Evolutionary conservation across 1,140 invertebrate species (phyloP).

Genomic region (Eriosoma lanigerum): DNA sequence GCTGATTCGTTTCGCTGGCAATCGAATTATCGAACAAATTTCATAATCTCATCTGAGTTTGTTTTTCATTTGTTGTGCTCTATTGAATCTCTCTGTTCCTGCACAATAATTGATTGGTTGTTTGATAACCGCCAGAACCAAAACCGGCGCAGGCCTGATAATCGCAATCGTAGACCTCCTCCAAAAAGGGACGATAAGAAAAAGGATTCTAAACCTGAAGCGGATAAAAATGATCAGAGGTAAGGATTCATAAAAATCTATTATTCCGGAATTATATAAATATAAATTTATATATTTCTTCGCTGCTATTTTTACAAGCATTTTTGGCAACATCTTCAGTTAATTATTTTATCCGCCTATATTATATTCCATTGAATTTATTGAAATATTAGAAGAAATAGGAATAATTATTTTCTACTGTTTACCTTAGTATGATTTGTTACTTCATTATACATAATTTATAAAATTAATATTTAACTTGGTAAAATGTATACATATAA

Average conservation of each 20-base stretch:
- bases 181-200: constrained; percentile 51
- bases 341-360: constrained; percentile 47
- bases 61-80: constrained; percentile 52
- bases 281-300: constrained; percentile 49
- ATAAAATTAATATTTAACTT: not conserved
- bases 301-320: constrained; percentile 45
- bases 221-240: constrained; percentile 51
- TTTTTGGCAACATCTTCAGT: constrained; percentile 40
- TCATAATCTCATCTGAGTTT: constrained; percentile 51
- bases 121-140: constrained; percentile 50
- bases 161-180: constrained; percentile 51
- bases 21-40: constrained; percentile 51
- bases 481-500: constrained; percentile 17
- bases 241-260: constrained; percentile 50
- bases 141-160: constrained; percentile 52
- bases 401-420: constrained; percentile 24
- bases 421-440: constrained; percentile 7
- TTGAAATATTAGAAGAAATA: constrained; percentile 18
- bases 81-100: constrained; percentile 50
- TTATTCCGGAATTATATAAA: constrained; percentile 52
- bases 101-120: constrained; percentile 51
- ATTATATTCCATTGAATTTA: constrained; percentile 39
- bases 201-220: constrained; percentile 52
- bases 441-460: constrained; percentile 3
- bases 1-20: constrained; percentile 50